Evolutionary conservation across 2,113 vertebrate species (phyloP).

Genomic region (Etheostoma spectabile): DNA sequence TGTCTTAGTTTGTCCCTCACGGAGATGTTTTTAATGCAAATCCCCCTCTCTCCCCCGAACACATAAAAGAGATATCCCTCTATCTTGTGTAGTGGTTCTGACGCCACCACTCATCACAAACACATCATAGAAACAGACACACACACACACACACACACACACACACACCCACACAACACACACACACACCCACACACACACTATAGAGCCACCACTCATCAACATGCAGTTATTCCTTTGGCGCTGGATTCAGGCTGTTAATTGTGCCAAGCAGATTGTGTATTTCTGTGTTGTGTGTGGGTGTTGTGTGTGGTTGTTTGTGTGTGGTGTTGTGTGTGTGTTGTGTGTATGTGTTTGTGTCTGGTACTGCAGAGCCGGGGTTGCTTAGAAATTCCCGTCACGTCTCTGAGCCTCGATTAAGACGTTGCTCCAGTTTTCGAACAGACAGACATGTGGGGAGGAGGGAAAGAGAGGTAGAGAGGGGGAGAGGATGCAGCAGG

Average conservation of each 20-base stretch:
- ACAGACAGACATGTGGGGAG: constrained; percentile 78
- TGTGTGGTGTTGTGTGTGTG: constrained; percentile 39
- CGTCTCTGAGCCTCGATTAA: constrained; percentile 82
- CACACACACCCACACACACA: constrained; percentile 40
- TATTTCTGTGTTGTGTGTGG: constrained; percentile 5
- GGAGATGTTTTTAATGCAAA: constrained; percentile 73
- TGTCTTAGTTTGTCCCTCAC: constrained; percentile 64
- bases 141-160: constrained; percentile 42
- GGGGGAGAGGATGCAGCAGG: constrained; percentile 50
- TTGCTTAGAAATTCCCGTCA: constrained; percentile 78
- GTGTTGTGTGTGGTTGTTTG: constrained; percentile 18
- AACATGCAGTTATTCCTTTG: constrained; percentile 80
- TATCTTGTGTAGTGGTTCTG: constrained; percentile 71
- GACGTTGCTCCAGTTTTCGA: constrained; percentile 83
- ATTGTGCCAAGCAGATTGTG: constrained; percentile 76
- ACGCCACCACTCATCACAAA: constrained; percentile 73
- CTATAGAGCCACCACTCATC: constrained; percentile 64
- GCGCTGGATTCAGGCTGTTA: constrained; percentile 75
- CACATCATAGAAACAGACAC: constrained; percentile 44
- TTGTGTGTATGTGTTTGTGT: constrained; percentile 53
- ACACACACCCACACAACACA: too few species aligned
- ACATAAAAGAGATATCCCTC: constrained; percentile 77
- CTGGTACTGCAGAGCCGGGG: constrained; percentile 69
- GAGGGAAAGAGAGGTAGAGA: constrained; percentile 52
- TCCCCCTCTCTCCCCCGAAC: constrained; percentile 65